A percentile compares a stretch with the other conserved stretches of the same genome.
Evolutionary conservation across 2,888 invertebrate species (phyloP).

Genomic region (Mimachlamys varia): DNA sequence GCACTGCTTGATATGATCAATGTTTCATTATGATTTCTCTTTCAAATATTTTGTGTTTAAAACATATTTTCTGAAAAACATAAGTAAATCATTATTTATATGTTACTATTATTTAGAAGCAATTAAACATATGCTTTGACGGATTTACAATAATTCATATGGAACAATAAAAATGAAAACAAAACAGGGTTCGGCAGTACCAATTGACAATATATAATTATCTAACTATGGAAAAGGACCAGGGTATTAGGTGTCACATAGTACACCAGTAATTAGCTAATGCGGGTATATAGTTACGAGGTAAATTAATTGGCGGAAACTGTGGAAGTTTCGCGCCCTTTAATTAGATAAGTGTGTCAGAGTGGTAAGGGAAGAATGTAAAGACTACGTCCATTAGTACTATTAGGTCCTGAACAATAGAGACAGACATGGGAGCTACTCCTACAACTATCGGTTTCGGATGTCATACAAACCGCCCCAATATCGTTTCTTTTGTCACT

Average conservation of each 20-base stretch:
- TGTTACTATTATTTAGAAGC: too few relatives aligned
- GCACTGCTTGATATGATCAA: too few relatives aligned
- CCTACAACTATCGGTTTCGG: not conserved
- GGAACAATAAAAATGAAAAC: too few relatives aligned
- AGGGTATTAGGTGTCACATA: not conserved
- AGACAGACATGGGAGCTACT: not conserved
- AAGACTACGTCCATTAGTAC: not conserved
- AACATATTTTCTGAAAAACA: too few relatives aligned
- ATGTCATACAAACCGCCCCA: not conserved
- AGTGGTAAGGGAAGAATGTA: not conserved
- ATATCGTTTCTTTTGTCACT: not conserved
- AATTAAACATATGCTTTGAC: too few relatives aligned
- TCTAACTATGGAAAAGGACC: not conserved
- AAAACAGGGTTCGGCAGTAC: too few relatives aligned
- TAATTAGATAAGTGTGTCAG: not conserved
- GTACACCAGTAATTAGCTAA: slow-evolving; percentile 22
- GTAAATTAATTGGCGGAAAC: not conserved
- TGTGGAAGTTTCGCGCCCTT: not conserved
- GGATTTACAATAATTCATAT: too few relatives aligned
- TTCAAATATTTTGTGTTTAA: too few relatives aligned
- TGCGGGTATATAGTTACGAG: not conserved
- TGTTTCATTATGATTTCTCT: too few relatives aligned
- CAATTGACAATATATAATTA: too few relatives aligned
- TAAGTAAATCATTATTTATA: too few relatives aligned
- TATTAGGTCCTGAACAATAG: not conserved